A percentile compares a stretch with the other conserved stretches of the same genome.
Evolutionary conservation across 2,797 vertebrate species (phyloP).

Genomic region (Halcyon smyrnensis): DNA sequence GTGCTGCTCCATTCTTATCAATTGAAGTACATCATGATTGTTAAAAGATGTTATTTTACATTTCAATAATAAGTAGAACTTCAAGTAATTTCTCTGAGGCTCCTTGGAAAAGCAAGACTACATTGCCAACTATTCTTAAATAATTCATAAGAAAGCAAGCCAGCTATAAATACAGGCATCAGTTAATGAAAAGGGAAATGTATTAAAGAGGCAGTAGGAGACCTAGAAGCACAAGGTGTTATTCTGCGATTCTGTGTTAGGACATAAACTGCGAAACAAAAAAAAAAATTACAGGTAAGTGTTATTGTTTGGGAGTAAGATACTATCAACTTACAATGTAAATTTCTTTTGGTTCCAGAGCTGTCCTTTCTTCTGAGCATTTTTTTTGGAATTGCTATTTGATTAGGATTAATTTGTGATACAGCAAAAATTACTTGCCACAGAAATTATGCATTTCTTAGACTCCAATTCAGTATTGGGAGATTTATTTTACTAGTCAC

Average conservation of each 20-base stretch:
- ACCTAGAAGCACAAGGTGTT: no score
- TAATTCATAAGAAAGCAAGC: not conserved
- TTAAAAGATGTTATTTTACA: not conserved
- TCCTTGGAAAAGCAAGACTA: not conserved
- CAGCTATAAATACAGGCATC: not conserved
- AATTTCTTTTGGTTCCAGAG: not conserved
- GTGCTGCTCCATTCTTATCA: not conserved
- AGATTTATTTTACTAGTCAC: no score
- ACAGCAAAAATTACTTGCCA: not conserved
- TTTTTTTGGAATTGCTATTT: not conserved
- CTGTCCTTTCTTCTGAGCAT: not conserved
- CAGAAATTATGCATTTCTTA: not conserved
- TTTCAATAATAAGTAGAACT: not conserved
- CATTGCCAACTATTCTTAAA: not conserved
- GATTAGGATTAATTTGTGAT: not conserved
- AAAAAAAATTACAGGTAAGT: not conserved
- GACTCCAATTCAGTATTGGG: no score
- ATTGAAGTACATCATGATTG: not conserved
- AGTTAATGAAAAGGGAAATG: not conserved
- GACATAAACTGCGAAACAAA: not conserved
- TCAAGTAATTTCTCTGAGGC: not conserved
- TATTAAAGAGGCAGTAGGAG: not conserved
- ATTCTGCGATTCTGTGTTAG: not conserved
- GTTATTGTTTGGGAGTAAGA: not conserved
- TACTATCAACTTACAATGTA: not conserved